A percentile compares a stretch with the other conserved stretches of the same genome.
Evolutionary conservation across 2,888 invertebrate genomes (phyloP).

Genomic region (Belgica antarctica): DNA sequence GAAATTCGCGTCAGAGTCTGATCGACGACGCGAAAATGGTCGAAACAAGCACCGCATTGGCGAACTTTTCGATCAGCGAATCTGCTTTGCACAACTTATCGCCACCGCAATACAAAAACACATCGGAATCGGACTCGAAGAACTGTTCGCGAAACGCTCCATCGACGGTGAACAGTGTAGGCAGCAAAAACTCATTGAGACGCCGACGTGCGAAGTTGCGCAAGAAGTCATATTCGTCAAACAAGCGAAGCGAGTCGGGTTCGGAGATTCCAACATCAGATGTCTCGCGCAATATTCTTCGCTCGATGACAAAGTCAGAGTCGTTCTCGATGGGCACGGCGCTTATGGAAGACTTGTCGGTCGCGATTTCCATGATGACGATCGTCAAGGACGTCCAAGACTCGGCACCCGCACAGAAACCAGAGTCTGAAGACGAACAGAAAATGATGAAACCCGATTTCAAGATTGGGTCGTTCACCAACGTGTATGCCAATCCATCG

Average conservation of each 20-base stretch:
- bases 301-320: conserved; percentile 68
- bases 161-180: conserved; percentile 49
- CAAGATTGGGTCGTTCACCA: conserved; percentile 61
- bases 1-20: conserved; percentile 52
- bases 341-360: conserved; percentile 60
- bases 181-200: conserved; percentile 54
- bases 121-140: conserved; percentile 32
- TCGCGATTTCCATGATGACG: conserved; percentile 57
- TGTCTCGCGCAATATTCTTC: conserved; percentile 47
- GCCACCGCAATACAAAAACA: conserved; percentile 50
- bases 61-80: conserved; percentile 82
- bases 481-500: conserved; percentile 43
- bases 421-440: conserved; percentile 68
- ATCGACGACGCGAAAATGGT: conserved; percentile 52
- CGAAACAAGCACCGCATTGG: conserved; percentile 57
- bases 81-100: conserved; percentile 71
- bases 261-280: conserved; percentile 55
- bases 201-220: conserved; percentile 53
- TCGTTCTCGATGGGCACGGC: conserved; percentile 68
- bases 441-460: conserved; percentile 61
- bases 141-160: not conserved
- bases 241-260: conserved; percentile 58
- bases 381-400: conserved; percentile 46
- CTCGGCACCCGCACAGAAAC: conserved; percentile 58
- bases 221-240: conserved; percentile 48